These are phyloP conservation scores for Crenuchus spilurus DNA, from an alignment of 2,797 vertebrate genomes.

Conservation along the genomic window DNA sequence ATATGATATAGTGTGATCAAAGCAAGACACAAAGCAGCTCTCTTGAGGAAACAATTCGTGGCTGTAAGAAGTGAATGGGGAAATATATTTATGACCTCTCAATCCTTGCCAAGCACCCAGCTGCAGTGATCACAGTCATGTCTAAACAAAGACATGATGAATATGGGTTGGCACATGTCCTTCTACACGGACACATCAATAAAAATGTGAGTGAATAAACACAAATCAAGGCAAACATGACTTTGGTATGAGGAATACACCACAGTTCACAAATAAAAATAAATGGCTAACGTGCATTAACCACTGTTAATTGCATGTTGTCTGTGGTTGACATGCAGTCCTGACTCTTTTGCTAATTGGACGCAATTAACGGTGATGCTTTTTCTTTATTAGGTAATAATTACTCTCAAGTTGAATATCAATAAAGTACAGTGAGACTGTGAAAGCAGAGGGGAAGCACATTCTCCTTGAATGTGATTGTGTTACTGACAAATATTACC, in stretches of 20 bases:
- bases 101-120: constrained; percentile 46
- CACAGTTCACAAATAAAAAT: constrained; percentile 18
- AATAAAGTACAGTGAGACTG: neutral
- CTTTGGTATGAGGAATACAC: constrained; percentile 43
- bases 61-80: constrained; percentile 51
- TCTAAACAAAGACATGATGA: constrained; percentile 57
- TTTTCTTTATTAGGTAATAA: neutral
- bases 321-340: too few relatives aligned
- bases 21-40: constrained; percentile 49
- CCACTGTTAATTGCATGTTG: neutral
- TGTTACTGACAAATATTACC: constrained; percentile 16
- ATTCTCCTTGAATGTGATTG: constrained; percentile 1
- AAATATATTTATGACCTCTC: constrained; percentile 59
- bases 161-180: constrained; percentile 41
- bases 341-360: constrained; percentile 6
- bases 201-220: constrained; percentile 49
- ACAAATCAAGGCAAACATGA: constrained; percentile 56
- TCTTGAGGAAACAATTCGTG: constrained; percentile 52
- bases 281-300: constrained; percentile 17
- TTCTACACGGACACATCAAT: constrained; percentile 49
- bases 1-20: constrained; percentile 64
- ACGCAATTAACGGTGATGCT: neutral
- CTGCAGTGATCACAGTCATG: constrained; percentile 42
- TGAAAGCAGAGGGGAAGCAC: neutral
- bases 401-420: constrained; percentile 1